Conservation (phyloP, 2,113 vertebrate genomes). For the Ammodytes dubius region DNA sequence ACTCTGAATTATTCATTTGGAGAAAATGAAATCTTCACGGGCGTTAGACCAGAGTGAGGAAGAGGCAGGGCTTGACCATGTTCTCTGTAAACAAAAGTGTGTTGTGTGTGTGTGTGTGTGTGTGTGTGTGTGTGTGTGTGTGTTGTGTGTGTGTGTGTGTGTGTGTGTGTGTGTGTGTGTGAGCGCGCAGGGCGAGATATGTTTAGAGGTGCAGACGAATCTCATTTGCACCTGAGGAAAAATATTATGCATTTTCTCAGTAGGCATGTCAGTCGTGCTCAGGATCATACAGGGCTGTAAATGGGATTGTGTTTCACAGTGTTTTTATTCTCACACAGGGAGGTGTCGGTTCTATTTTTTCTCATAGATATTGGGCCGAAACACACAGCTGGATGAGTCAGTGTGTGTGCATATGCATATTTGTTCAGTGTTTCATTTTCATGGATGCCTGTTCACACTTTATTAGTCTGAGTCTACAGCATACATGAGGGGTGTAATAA, state of each 20-base stretch:
- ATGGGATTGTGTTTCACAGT: constrained; percentile 53
- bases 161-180: constrained; percentile 42
- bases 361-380: neutral
- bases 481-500: constrained; percentile 44
- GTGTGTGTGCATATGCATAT: neutral
- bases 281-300: constrained; percentile 43
- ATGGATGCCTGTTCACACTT: constrained; percentile 49
- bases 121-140: constrained; percentile 2
- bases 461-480: constrained; percentile 39
- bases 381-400: constrained; percentile 13
- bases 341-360: neutral
- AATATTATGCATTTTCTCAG: constrained; percentile 61
- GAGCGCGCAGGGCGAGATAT: constrained; percentile 44
- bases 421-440: constrained; percentile 23
- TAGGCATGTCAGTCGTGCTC: constrained; percentile 56
- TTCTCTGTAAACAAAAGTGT: constrained; percentile 31
- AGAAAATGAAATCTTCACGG: constrained; percentile 80
- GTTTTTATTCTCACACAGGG: constrained; percentile 29
- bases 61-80: constrained; percentile 45
- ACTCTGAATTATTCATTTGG: constrained; percentile 83
- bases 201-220: constrained; percentile 72
- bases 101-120: constrained; percentile 3
- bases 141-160: constrained; percentile 26
- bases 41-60: constrained; percentile 64
- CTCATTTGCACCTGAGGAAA: constrained; percentile 66